These are phyloP conservation scores for Apostichopus parvimensis DNA, from an alignment of 35 echinoderm and acorn worm genomes.

Conservation along the genomic window DNA sequence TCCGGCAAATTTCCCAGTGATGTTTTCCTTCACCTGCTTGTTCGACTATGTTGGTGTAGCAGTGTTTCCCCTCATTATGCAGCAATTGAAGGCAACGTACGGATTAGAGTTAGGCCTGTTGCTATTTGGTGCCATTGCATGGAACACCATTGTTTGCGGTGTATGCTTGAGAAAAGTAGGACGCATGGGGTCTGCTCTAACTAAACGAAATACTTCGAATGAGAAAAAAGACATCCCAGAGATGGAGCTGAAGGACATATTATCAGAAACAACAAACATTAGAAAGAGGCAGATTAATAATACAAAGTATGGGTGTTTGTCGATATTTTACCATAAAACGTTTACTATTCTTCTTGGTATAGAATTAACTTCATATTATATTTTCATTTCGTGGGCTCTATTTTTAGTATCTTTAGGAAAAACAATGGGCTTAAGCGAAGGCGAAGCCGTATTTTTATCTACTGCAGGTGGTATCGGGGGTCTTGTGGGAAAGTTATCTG, in stretches of 20 bases:
- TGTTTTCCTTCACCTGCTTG: not conserved
- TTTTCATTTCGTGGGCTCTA: not conserved
- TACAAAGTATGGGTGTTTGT: no score
- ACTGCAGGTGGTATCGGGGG: not conserved
- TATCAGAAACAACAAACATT: no score
- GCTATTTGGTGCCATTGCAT: not conserved
- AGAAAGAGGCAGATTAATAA: no score
- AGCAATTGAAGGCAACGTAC: not conserved
- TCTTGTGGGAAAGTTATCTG: not conserved
- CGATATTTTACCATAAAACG: not conserved
- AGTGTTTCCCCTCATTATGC: not conserved
- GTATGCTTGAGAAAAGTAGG: no score
- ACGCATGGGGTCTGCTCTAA: no score
- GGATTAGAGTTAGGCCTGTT: not conserved
- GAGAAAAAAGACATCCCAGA: no score
- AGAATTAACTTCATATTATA: not conserved
- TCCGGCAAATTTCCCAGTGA: not conserved
- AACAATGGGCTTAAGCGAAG: not conserved
- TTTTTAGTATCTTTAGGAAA: not conserved
- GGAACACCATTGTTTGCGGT: not conserved
- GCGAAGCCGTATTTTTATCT: not conserved
- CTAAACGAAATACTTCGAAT: no score
- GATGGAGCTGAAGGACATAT: no score
- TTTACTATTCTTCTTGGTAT: not conserved
- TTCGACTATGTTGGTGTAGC: slow-evolving; percentile 6